A percentile compares a stretch with the other conserved stretches of the same genome.
phyloP scores from a whole-genome alignment of 1,140 invertebrate genomes.

The Habropoda laboriosa region DNA sequence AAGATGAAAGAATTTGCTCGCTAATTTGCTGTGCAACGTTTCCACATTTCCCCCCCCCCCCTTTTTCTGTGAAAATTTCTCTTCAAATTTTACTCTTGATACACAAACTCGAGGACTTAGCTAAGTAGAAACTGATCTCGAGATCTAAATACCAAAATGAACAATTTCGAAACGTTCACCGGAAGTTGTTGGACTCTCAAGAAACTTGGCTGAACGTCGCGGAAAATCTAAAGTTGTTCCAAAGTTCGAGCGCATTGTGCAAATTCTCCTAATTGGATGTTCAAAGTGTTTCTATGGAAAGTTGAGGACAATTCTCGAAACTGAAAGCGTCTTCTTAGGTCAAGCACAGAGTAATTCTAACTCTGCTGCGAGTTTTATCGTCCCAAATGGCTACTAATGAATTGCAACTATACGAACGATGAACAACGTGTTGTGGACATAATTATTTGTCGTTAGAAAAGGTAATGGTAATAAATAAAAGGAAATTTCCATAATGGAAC shows the following conservation, averaged over 20 bases:
- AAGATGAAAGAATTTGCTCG: neutral
- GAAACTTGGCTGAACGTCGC: neutral
- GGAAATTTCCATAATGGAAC: too few relatives aligned
- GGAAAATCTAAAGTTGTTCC: neutral
- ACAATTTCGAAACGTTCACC: neutral
- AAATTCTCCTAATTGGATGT: neutral
- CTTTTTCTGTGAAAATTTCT: too few relatives aligned
- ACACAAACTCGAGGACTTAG: too few relatives aligned
- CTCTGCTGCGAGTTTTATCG: neutral
- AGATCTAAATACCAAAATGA: too few relatives aligned
- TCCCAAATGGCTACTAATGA: too few relatives aligned
- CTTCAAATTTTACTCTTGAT: too few relatives aligned
- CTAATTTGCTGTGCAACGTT: neutral
- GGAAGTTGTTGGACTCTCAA: neutral
- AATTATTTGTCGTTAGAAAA: too few relatives aligned
- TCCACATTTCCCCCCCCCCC: too few relatives aligned
- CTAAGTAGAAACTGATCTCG: too few relatives aligned
- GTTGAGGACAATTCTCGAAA: neutral
- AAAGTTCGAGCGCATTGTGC: neutral
- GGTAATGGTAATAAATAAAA: too few relatives aligned
- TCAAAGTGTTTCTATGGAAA: neutral
- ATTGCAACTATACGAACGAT: too few relatives aligned
- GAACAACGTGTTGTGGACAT: too few relatives aligned
- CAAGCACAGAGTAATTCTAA: neutral
- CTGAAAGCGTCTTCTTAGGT: neutral